Evolutionary conservation across 1,140 invertebrate species (phyloP), one percentile per base, ranked within the genome.

Genomic region (Halotydeus destructor): DNA sequence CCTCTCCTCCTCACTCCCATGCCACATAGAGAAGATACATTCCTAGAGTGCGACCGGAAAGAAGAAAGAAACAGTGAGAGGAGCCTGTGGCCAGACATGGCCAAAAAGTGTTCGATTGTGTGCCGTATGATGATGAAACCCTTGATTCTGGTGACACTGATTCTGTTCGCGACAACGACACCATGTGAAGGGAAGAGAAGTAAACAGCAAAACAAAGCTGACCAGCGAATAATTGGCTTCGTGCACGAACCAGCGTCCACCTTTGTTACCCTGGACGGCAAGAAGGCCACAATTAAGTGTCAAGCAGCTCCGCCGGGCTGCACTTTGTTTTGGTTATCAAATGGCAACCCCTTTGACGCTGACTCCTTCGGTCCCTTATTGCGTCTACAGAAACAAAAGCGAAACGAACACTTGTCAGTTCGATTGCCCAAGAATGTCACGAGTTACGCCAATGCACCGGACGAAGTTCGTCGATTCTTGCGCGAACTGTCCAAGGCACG

Each of bases 241-340:
- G 30, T 41, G 12, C 19, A 24, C 8, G 49, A 50, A 25, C 49
- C 49, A 0, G 38, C 12, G 8, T 45, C 49, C 8, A 14, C 28
- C 6, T 37, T 48, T 28, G 32, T 3, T n/a, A 24, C 18, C 23
- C 14, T 40, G 2, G 39, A 41, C 23, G 44, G 39, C 8, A 24
- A 33, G 4, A 8, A 32, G n/a, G 39, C 32, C 11, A 28, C 36
- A 9, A 47, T 51, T 24, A 38, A 42, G 9, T 51, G 49, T 25
- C 18, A 23, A 16, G 41, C 42, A 1, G 40, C 31, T 24, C 47
- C 44, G 2, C 21, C 49, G n/a, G 21, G 22, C 9, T 41, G 46
- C 8, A 24, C 26, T 16, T 43, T 51, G 14, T 32, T 19, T 26
- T 51, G 49, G 49, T 24, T 49, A n/a, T 30, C 27, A 16, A 51